These are phyloP conservation scores for Sternarchorhynchus goeldii DNA, from an alignment of 2,797 vertebrate genomes.

Conservation along the genomic window DNA sequence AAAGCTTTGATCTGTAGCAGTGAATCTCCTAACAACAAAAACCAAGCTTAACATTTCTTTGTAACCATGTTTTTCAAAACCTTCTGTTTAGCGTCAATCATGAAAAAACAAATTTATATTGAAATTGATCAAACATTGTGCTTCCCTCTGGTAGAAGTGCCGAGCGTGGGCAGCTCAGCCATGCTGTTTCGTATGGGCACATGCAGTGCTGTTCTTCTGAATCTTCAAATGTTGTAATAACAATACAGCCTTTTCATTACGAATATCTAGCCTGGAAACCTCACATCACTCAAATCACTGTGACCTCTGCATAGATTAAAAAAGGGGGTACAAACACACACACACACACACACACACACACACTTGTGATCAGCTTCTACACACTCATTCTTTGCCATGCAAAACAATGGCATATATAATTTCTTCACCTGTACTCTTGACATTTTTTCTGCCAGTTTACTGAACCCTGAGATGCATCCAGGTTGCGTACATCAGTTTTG, in stretches of 20 bases:
- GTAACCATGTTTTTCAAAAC: conserved; percentile 7
- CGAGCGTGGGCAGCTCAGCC: conserved; percentile 1
- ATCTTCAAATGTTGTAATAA: background rate
- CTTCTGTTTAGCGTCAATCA: background rate
- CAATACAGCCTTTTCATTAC: background rate
- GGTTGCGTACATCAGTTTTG: no score
- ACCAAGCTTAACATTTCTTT: conserved; percentile 36
- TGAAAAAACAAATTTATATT: background rate
- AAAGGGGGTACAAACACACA: conserved; percentile 16
- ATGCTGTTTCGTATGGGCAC: conserved; percentile 3
- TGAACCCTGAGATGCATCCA: conserved; percentile 1
- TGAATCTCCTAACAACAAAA: conserved; percentile 14
- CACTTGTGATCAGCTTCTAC: background rate
- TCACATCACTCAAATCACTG: conserved; percentile 35
- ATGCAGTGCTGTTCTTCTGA: conserved; percentile 1
- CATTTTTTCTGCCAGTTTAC: background rate
- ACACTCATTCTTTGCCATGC: background rate
- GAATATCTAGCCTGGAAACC: conserved; percentile 13
- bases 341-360: background rate
- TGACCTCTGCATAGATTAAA: conserved; percentile 20
- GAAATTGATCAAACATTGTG: background rate
- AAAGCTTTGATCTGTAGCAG: conserved; percentile 54
- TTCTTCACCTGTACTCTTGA: no score
- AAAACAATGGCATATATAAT: background rate
- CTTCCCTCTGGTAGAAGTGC: conserved; percentile 31